Percentiles rank a stretch among this genome's conserved stretches.
Evolutionary conservation across 2,888 invertebrate species (phyloP).

Genomic region (Zhuqinia jingwanae): DNA sequence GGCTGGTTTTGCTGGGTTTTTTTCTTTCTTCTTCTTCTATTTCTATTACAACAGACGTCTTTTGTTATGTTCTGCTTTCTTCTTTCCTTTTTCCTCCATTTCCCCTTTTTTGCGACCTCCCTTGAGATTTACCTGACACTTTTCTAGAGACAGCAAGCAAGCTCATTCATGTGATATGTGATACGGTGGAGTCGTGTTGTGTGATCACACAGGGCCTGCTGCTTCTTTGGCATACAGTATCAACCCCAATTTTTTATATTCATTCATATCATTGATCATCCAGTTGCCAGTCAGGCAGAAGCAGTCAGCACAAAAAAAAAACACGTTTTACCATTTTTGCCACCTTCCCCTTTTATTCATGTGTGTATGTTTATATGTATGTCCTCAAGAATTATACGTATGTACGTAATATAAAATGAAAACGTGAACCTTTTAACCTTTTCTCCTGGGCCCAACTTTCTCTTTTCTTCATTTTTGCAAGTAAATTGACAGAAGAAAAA

Average conservation of each 20-base stretch:
- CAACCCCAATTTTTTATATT: conserved; percentile 18
- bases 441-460: neutral
- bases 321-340: too few species aligned
- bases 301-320: too few species aligned
- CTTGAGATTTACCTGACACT: conserved; percentile 52
- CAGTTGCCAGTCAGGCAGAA: neutral
- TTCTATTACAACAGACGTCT: too few species aligned
- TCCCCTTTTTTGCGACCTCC: conserved; percentile 47
- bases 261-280: conserved; percentile 38
- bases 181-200: neutral
- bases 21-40: neutral
- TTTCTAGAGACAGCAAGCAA: neutral
- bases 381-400: neutral
- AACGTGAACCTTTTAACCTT: neutral
- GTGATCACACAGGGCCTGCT: neutral
- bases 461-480: neutral
- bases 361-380: too few species aligned
- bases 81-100: neutral
- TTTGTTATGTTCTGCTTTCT: neutral
- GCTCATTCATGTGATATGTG: conserved; percentile 31
- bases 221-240: neutral
- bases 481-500: conserved; percentile 25
- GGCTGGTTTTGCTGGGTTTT: neutral
- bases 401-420: neutral
- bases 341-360: neutral